Conservation (phyloP, 2,888 invertebrate species). For the Apeira syringaria region DNA sequence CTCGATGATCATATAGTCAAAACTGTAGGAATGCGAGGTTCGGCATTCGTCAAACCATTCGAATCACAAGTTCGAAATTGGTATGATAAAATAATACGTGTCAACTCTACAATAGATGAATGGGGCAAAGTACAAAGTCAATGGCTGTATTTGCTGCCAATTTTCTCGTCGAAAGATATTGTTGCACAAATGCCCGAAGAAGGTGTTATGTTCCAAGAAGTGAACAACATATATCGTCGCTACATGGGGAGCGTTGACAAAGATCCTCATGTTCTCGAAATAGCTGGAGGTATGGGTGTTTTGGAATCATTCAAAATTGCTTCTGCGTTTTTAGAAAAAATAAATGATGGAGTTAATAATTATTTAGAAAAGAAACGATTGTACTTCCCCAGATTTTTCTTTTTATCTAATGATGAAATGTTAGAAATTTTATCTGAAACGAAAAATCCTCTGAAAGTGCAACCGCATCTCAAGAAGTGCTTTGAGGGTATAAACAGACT, state of each 20-base stretch:
- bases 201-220: constrained; percentile 89
- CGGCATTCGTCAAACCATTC: constrained; percentile 93
- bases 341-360: constrained; percentile 91
- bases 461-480: constrained; percentile 94
- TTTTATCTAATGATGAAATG: constrained; percentile 95
- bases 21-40: constrained; percentile 92
- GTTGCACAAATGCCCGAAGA: constrained; percentile 94
- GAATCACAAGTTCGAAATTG: constrained; percentile 87
- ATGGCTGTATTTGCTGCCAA: constrained; percentile 94
- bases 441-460: constrained; percentile 92
- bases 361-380: constrained; percentile 93
- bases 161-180: constrained; percentile 94
- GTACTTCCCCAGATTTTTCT: constrained; percentile 94
- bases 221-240: constrained; percentile 86
- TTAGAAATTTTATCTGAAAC: constrained; percentile 95
- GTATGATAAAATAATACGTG: constrained; percentile 88
- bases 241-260: constrained; percentile 85
- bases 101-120: constrained; percentile 89
- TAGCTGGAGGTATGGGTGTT: constrained; percentile 86
- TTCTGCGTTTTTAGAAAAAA: constrained; percentile 88
- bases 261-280: constrained; percentile 86
- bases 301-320: constrained; percentile 88
- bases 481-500: constrained; percentile 93
- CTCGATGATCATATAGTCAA: constrained; percentile 93
- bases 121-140: constrained; percentile 94